These are phyloP conservation scores for Coenobita brevimanus DNA, from an alignment of 1,140 invertebrate genomes.

Conservation along the genomic window DNA sequence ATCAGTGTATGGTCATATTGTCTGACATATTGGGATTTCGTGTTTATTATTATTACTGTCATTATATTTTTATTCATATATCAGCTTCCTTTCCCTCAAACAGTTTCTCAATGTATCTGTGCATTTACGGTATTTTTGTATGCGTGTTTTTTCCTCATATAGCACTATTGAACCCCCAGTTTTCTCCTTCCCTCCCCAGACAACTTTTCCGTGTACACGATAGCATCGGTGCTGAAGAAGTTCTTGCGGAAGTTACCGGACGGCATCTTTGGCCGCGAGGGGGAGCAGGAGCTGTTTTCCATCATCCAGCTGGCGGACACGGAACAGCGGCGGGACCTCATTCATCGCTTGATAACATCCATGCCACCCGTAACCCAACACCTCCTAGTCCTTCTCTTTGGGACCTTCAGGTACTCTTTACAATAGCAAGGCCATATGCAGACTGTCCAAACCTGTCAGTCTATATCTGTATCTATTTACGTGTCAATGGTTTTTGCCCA, in stretches of 20 bases:
- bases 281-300: conserved; percentile 92
- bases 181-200: conserved; percentile 43
- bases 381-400: conserved; percentile 94
- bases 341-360: conserved; percentile 91
- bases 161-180: background rate
- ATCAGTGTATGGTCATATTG: background rate
- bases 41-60: background rate
- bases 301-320: conserved; percentile 83
- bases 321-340: conserved; percentile 90
- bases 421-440: too few relatives aligned
- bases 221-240: conserved; percentile 97
- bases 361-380: conserved; percentile 93
- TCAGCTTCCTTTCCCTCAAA: too few relatives aligned
- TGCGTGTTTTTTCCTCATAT: background rate
- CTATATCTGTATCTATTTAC: too few relatives aligned
- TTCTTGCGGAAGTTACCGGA: conserved; percentile 98
- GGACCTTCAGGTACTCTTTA: conserved; percentile 96
- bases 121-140: too few relatives aligned
- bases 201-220: conserved; percentile 93
- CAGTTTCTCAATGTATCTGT: too few relatives aligned
- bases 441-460: too few relatives aligned
- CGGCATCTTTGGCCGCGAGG: conserved; percentile 93
- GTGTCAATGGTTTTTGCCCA: too few relatives aligned
- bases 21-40: background rate
- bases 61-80: too few relatives aligned